Evolutionary conservation across 1,140 invertebrate genomes (phyloP).

Genomic region (Brachionus koreanus): DNA sequence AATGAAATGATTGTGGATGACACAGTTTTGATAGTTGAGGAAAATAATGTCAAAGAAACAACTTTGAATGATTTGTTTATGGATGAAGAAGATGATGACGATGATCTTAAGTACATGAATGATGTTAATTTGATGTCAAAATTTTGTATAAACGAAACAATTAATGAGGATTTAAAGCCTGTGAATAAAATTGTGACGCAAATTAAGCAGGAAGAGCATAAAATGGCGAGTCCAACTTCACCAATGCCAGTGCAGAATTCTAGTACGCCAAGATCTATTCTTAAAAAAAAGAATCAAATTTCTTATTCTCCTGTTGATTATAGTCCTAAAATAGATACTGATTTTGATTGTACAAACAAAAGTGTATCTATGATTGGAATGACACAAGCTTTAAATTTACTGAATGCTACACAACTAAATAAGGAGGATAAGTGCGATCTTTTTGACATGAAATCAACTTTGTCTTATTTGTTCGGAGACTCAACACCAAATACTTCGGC

Average conservation of each 20-base stretch:
- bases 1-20: neutral
- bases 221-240: neutral
- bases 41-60: neutral
- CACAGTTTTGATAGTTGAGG: neutral
- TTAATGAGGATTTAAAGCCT: neutral
- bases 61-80: conserved; percentile 33
- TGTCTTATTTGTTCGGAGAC: neutral
- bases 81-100: conserved; percentile 16
- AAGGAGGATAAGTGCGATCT: neutral
- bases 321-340: neutral
- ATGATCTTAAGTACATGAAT: conserved; percentile 28
- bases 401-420: neutral
- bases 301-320: neutral
- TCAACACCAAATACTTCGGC: neutral
- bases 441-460: conserved; percentile 27
- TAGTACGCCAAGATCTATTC: conserved; percentile 15
- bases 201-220: neutral
- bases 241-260: neutral
- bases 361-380: conserved; percentile 1
- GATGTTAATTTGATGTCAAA: neutral
- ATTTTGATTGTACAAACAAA: neutral
- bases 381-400: conserved; percentile 15
- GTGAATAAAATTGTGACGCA: neutral
- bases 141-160: conserved; percentile 25
- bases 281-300: neutral